Conservation (phyloP, 2,888 invertebrate species). For the Melipona bicolor region DNA sequence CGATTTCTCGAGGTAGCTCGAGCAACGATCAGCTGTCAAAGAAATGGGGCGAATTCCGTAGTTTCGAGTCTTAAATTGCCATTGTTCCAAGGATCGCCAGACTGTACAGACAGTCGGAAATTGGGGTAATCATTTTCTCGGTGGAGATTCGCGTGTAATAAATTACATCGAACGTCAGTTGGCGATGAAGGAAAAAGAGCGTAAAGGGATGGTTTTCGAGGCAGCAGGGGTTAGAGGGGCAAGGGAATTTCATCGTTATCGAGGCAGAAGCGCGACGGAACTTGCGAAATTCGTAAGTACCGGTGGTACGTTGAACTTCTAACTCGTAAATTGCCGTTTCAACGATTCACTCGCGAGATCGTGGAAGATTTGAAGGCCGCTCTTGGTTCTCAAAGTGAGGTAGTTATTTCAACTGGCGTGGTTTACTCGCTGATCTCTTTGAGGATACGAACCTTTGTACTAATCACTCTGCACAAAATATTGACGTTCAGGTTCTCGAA, state of each 20-base stretch:
- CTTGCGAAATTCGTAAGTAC: not conserved
- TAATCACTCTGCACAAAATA: no score
- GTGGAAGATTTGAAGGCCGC: not conserved
- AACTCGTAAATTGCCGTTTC: slow-evolving; percentile 5
- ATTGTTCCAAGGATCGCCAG: no score
- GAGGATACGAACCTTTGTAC: no score
- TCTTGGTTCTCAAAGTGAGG: not conserved
- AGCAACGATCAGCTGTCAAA: slow-evolving; percentile 3
- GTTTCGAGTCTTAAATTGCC: not conserved
- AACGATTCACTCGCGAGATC: not conserved
- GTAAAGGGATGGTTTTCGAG: not conserved
- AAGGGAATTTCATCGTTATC: not conserved
- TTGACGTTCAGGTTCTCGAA: no score
- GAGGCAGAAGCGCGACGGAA: not conserved
- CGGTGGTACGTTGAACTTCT: not conserved
- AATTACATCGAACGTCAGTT: not conserved
- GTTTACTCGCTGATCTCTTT: no score
- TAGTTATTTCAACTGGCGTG: not conserved
- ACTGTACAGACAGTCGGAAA: not conserved
- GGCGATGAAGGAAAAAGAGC: not conserved
- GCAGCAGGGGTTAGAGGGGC: not conserved
- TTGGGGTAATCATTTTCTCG: not conserved
- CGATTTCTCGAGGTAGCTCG: slow-evolving; percentile 23
- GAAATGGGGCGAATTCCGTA: slow-evolving; percentile 4
- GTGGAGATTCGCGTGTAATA: not conserved